phyloP scores from a whole-genome alignment of 2,888 invertebrate species.

The Andrena hattorfiana region DNA sequence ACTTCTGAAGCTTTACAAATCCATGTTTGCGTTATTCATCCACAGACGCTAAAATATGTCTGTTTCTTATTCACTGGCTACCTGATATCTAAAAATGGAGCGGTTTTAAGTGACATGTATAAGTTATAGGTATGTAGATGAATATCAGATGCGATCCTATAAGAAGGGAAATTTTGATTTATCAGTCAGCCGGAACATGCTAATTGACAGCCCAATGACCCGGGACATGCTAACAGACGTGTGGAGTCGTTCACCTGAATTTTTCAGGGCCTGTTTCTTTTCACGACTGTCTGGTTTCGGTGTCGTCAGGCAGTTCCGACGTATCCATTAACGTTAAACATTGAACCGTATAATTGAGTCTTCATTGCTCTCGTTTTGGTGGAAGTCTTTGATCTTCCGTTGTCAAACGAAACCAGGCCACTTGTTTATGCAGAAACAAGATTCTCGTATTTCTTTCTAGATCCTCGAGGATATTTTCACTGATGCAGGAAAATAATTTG shows the following conservation, averaged over 20 bases:
- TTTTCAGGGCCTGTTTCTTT: not conserved
- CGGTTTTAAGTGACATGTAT: conserved; percentile 10
- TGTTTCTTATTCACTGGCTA: conserved; percentile 1
- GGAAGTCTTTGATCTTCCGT: not conserved
- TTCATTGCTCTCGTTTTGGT: not conserved
- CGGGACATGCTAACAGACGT: not conserved
- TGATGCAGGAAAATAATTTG: no score
- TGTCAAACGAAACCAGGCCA: not conserved
- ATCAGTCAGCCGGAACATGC: not conserved
- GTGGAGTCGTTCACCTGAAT: not conserved
- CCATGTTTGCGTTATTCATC: conserved; percentile 17
- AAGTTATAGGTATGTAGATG: conserved; percentile 14
- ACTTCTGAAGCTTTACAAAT: not conserved
- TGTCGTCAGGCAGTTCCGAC: not conserved
- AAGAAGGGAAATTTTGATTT: not conserved
- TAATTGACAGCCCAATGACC: not conserved
- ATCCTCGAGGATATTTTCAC: not conserved
- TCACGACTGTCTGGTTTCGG: not conserved
- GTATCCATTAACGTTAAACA: not conserved
- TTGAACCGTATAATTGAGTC: not conserved
- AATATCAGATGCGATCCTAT: not conserved
- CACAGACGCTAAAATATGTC: not conserved
- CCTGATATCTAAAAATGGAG: conserved; percentile 16
- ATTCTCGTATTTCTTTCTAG: not conserved
- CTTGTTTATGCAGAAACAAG: not conserved